A percentile compares a stretch with the other conserved stretches of the same genome.
Evolutionary conservation across 2,113 vertebrate genomes (phyloP).

Genomic region (Gavia stellata): DNA sequence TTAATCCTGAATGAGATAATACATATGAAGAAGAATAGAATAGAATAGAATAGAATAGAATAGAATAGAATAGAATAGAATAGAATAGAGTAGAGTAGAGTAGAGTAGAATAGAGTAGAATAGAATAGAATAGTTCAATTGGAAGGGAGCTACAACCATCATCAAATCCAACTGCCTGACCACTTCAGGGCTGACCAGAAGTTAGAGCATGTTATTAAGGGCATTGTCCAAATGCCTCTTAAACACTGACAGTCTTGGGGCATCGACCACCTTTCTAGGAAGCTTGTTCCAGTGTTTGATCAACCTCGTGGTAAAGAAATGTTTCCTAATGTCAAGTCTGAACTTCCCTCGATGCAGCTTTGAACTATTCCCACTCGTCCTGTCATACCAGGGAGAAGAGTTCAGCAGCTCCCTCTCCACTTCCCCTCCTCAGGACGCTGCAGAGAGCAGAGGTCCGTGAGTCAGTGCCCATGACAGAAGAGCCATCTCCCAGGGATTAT

Average conservation of each 20-base stretch:
- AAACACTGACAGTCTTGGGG: background rate
- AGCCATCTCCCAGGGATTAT: background rate
- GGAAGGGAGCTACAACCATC: background rate
- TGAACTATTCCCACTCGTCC: background rate
- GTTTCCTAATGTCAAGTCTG: background rate
- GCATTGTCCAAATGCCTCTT: background rate
- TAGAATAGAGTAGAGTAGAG: no score
- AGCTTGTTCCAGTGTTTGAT: background rate
- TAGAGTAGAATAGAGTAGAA: background rate
- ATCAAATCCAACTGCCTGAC: background rate
- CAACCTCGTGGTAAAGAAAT: background rate
- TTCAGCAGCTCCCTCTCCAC: background rate
- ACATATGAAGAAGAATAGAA: background rate
- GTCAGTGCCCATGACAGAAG: background rate
- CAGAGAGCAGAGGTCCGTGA: background rate
- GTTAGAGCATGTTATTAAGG: background rate
- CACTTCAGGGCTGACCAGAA: background rate
- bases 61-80: background rate
- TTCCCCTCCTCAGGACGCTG: background rate
- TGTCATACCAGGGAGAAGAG: background rate
- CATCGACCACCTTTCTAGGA: background rate
- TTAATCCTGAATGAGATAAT: background rate
- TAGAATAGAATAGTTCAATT: background rate
- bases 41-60: background rate
- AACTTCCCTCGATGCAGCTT: background rate